These are phyloP conservation scores for Etheostoma cragini DNA, from an alignment of 2,113 vertebrate species.

Conservation along the genomic window DNA sequence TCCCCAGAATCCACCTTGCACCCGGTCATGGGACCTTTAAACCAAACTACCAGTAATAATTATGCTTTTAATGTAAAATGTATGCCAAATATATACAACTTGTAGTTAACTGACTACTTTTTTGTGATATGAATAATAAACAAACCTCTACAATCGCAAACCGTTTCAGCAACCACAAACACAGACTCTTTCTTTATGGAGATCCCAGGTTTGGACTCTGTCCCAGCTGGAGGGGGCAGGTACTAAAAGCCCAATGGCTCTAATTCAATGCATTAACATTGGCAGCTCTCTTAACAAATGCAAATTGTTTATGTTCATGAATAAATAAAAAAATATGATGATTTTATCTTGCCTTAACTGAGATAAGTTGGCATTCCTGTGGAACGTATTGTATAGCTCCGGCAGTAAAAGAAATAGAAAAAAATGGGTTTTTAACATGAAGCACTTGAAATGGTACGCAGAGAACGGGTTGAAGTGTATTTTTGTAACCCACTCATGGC, in stretches of 20 bases:
- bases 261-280: slow-evolving; percentile 23
- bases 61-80: not conserved
- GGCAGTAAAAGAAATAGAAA: not conserved
- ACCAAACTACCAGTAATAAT: not conserved
- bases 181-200: not conserved
- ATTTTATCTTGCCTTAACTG: not conserved
- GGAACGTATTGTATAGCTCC: no score
- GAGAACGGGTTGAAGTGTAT: not conserved
- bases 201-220: not conserved
- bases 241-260: slow-evolving; percentile 11
- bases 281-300: slow-evolving; percentile 10
- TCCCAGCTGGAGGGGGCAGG: slow-evolving; percentile 2
- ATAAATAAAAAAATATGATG: not conserved
- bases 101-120: not conserved
- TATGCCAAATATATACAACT: not conserved
- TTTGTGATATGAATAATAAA: not conserved
- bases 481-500: not conserved
- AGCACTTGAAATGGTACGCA: not conserved
- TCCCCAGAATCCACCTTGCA: no score
- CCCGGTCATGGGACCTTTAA: no score
- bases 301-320: not conserved
- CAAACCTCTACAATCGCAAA: not conserved
- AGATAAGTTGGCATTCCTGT: not conserved
- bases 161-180: not conserved
- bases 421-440: not conserved